A percentile compares a stretch with the other conserved stretches of the same genome.
Evolutionary conservation across 1,140 invertebrate genomes (phyloP).

Genomic region (Hydropsyche tenuis): DNA sequence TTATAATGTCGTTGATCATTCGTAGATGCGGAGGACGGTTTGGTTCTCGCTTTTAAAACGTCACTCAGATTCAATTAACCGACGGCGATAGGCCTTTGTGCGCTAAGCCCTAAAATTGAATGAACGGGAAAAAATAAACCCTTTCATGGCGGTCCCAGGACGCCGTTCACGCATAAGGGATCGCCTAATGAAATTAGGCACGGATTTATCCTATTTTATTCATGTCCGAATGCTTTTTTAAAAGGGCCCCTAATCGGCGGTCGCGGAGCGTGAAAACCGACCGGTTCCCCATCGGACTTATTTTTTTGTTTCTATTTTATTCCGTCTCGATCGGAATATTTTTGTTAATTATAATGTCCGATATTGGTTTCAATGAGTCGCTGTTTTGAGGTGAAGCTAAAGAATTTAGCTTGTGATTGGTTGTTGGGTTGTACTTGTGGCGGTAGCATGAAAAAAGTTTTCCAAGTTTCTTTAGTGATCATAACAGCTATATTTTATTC

Average conservation of each 20-base stretch:
- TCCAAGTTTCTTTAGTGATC: too few species aligned
- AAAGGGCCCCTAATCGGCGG: too few species aligned
- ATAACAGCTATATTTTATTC: too few species aligned
- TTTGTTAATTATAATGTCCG: too few species aligned
- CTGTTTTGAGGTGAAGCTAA: too few species aligned
- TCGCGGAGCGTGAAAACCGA: neutral
- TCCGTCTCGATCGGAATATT: too few species aligned
- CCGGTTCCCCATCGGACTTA: neutral
- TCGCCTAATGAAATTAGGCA: conserved; percentile 32
- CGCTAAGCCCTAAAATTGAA: neutral
- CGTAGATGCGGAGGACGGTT: neutral
- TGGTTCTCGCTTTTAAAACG: conserved; percentile 19
- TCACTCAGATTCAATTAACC: conserved; percentile 27
- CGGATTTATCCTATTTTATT: conserved; percentile 21
- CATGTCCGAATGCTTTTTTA: neutral
- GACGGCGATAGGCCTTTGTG: neutral
- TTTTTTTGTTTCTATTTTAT: conserved; percentile 6
- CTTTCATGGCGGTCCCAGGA: conserved; percentile 13
- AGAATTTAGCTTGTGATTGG: too few species aligned
- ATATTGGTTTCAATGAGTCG: too few species aligned
- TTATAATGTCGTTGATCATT: conserved; percentile 15
- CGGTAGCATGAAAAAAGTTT: too few species aligned
- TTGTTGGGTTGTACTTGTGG: too few species aligned
- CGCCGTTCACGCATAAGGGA: conserved; percentile 8
- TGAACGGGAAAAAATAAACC: conserved; percentile 8